These are phyloP conservation scores for Catamblyrhynchus diadema DNA, from an alignment of 2,797 vertebrate genomes.

Conservation along the genomic window DNA sequence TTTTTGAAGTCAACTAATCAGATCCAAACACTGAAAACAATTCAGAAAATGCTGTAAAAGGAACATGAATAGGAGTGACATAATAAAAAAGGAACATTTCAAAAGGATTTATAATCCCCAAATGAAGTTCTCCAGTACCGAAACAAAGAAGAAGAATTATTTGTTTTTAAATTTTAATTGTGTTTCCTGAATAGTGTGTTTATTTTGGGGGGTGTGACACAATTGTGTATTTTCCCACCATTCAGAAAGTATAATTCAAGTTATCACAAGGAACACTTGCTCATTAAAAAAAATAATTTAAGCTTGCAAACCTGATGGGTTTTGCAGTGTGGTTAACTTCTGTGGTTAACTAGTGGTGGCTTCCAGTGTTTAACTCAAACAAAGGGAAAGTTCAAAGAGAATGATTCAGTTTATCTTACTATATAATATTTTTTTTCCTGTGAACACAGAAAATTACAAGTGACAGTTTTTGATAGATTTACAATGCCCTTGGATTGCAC, in stretches of 20 bases:
- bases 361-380: neutral
- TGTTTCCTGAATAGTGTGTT: neutral
- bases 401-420: neutral
- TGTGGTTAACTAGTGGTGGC: neutral
- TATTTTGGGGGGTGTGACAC: neutral
- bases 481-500: neutral
- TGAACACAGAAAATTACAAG: neutral
- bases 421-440: neutral
- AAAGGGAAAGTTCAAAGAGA: constrained; percentile 12
- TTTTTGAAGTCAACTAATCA: neutral
- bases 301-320: neutral
- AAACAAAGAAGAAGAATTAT: neutral
- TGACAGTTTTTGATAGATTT: neutral
- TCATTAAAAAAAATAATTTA: neutral
- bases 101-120: neutral
- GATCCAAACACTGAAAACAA: neutral
- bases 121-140: neutral
- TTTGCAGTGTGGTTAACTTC: neutral
- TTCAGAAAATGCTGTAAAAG: neutral
- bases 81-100: neutral
- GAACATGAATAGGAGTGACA: neutral
- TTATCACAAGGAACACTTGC: constrained; percentile 18
- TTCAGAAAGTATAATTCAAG: constrained; percentile 26
- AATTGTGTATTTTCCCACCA: constrained; percentile 23
- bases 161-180: neutral